These are phyloP conservation scores for Cybosia mesomella DNA, from an alignment of 2,888 invertebrate species.

Conservation along the genomic window DNA sequence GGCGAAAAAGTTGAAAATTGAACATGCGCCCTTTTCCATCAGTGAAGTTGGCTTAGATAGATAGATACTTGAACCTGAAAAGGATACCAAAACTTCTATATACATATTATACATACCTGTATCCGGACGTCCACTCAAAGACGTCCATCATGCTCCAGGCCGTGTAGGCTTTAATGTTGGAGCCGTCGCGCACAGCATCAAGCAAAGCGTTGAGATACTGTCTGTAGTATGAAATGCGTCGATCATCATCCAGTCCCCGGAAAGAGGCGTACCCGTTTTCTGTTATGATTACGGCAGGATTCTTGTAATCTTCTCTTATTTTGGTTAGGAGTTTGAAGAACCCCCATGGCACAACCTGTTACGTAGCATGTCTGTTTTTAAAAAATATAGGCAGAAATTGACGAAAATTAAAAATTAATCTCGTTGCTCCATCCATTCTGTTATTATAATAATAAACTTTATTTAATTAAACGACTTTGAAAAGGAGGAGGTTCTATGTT, in stretches of 20 bases:
- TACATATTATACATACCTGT: constrained; percentile 68
- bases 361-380: no score
- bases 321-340: constrained; percentile 84
- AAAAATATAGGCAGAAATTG: no score
- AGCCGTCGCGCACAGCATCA: constrained; percentile 72
- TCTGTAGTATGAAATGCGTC: constrained; percentile 69
- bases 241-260: constrained; percentile 70
- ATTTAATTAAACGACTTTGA: no score
- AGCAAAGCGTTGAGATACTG: constrained; percentile 69
- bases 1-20: no score
- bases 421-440: no score
- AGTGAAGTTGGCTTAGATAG: no score
- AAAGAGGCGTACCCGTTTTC: constrained; percentile 83
- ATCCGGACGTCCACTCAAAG: constrained; percentile 87
- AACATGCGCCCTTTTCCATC: no score
- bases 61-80: not conserved
- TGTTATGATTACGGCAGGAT: constrained; percentile 84
- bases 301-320: constrained; percentile 76
- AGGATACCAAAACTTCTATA: not conserved
- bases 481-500: no score
- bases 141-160: constrained; percentile 88
- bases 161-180: constrained; percentile 79
- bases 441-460: no score
- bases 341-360: constrained; percentile 83
- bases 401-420: no score